A percentile compares a stretch with the other conserved stretches of the same genome.
These are phyloP conservation scores for Conistra vaccinii DNA, from an alignment of 2,888 invertebrate genomes.

Conservation along the genomic window DNA sequence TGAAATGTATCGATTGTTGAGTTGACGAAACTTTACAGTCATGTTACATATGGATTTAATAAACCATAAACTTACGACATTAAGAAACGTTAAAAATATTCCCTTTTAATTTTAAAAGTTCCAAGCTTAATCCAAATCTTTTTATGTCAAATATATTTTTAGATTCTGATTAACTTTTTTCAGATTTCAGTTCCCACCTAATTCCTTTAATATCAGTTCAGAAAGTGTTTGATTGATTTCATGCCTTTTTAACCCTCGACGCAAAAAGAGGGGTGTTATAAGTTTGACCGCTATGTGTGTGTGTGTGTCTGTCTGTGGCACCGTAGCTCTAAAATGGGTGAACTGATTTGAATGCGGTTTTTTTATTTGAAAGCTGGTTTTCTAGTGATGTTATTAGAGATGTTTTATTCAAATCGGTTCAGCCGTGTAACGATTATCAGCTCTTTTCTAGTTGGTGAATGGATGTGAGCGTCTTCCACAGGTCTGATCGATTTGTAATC, in stretches of 20 bases:
- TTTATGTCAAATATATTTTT: slow-evolving; percentile 8
- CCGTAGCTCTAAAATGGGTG: too few relatives aligned
- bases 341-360: too few relatives aligned
- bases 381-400: too few relatives aligned
- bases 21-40: slow-evolving; percentile 31
- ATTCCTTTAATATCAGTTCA: slow-evolving; percentile 33
- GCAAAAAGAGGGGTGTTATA: too few relatives aligned
- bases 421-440: too few relatives aligned
- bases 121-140: slow-evolving; percentile 14
- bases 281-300: too few relatives aligned
- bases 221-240: slow-evolving; percentile 32
- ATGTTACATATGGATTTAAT: slow-evolving; percentile 16
- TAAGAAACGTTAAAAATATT: background rate
- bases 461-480: too few relatives aligned
- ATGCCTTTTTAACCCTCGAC: background rate
- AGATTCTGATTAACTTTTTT: slow-evolving; percentile 36
- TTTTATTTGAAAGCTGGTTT: too few relatives aligned
- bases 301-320: too few relatives aligned
- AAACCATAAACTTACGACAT: background rate
- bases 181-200: slow-evolving; percentile 23
- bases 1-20: slow-evolving; percentile 31
- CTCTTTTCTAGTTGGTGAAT: too few relatives aligned
- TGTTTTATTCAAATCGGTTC: too few relatives aligned
- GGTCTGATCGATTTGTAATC: too few relatives aligned
- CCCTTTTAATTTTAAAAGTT: background rate